A percentile compares a stretch with the other conserved stretches of the same genome.
phyloP scores from a whole-genome alignment of 1,140 invertebrate genomes.

The Heliothis virescens region DNA sequence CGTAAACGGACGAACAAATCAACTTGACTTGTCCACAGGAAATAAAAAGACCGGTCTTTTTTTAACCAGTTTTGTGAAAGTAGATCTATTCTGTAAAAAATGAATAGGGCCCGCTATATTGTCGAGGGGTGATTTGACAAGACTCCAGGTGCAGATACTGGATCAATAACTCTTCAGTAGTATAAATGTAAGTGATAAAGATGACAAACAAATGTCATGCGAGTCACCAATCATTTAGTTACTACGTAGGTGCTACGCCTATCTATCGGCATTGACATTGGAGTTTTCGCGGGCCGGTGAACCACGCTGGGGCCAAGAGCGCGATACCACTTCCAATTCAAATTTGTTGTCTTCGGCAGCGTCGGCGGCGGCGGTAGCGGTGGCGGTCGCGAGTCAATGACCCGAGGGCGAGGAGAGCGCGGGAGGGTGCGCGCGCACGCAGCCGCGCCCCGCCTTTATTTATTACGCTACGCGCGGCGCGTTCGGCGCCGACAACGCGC shows the following conservation, averaged over 20 bases:
- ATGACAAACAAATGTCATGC: neutral
- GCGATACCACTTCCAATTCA: slow-evolving; percentile 61
- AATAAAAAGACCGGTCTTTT: slow-evolving; percentile 60
- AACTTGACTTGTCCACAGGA: slow-evolving; percentile 51
- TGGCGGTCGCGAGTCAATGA: slow-evolving; percentile 78
- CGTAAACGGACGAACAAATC: slow-evolving; percentile 50
- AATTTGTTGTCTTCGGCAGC: slow-evolving; percentile 74
- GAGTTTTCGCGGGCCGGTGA: slow-evolving; percentile 58
- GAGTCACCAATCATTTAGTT: slow-evolving; percentile 46
- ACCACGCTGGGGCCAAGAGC: slow-evolving; percentile 68
- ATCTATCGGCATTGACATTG: slow-evolving; percentile 82
- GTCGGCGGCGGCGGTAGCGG: slow-evolving; percentile 63
- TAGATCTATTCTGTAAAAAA: slow-evolving; percentile 48
- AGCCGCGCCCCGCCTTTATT: slow-evolving; percentile 85
- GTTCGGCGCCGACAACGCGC: slow-evolving; percentile 78
- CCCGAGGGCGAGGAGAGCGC: slow-evolving; percentile 78
- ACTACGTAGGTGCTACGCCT: slow-evolving; percentile 54
- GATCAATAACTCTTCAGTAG: slow-evolving; percentile 68
- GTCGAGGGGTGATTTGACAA: slow-evolving; percentile 55
- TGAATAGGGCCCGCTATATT: slow-evolving; percentile 28
- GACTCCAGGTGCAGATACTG: slow-evolving; percentile 62
- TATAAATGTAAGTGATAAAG: neutral
- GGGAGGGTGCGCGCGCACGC: slow-evolving; percentile 84
- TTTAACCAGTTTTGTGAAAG: slow-evolving; percentile 61
- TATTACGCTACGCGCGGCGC: slow-evolving; percentile 84